These are phyloP conservation scores for Carettochelys insculpta DNA, from an alignment of 2,113 vertebrate species.

Conservation along the genomic window DNA sequence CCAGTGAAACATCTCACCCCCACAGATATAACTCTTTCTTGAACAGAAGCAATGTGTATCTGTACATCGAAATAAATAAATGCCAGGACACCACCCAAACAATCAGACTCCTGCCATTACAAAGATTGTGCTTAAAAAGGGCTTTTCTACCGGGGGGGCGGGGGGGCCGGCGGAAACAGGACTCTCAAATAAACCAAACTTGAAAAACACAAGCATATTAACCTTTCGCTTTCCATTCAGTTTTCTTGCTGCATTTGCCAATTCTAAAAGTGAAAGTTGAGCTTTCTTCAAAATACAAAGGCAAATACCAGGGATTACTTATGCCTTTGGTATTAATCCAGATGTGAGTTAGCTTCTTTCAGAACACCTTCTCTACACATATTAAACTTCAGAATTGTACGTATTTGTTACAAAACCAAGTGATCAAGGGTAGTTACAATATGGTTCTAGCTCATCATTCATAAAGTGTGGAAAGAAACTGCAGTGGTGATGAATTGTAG, in stretches of 20 bases:
- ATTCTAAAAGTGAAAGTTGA: no score
- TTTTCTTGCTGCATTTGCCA: background rate
- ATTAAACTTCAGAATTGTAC: background rate
- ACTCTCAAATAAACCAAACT: accelerated
- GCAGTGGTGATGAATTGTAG: background rate
- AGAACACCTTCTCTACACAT: background rate
- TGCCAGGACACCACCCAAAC: background rate
- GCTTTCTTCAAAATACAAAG: no score
- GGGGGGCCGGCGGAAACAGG: no score
- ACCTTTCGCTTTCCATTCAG: accelerated
- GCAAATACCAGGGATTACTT: no score
- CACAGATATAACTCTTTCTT: background rate
- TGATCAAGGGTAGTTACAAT: background rate
- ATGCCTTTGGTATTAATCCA: no score
- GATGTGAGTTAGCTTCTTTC: background rate
- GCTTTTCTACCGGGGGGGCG: background rate
- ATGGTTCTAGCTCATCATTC: accelerated
- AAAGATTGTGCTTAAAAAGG: accelerated
- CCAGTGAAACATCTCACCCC: accelerated
- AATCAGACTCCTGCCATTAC: background rate
- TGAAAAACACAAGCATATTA: background rate
- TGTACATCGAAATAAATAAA: background rate
- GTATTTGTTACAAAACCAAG: background rate
- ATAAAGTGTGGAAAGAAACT: background rate
- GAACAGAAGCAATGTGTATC: background rate